Conservation (phyloP, 2,888 invertebrate species). For the Metacarcinus magister region DNA sequence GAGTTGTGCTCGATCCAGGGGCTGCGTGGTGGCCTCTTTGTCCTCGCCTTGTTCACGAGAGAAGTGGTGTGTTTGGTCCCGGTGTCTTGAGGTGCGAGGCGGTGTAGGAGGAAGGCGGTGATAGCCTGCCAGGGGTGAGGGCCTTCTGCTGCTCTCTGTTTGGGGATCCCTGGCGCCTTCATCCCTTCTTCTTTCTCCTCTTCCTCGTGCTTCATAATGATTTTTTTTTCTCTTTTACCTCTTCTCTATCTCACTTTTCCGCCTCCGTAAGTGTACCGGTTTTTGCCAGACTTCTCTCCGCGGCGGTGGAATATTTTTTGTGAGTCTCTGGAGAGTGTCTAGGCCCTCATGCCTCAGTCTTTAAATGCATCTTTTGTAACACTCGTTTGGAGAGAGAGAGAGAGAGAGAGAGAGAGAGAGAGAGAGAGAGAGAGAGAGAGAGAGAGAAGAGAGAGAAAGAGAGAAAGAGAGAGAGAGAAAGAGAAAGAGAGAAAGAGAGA, state of each 20-base stretch:
- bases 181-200: background rate
- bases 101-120: no score
- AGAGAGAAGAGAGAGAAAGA: conserved; percentile 1
- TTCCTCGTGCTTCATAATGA: background rate
- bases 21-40: background rate
- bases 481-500: background rate
- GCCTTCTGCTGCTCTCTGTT: conserved; percentile 1
- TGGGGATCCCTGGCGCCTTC: conserved; percentile 56
- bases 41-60: background rate
- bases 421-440: conserved; percentile 29
- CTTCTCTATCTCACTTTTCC: background rate
- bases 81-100: background rate
- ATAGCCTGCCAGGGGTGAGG: background rate
- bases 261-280: background rate
- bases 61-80: background rate
- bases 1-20: background rate
- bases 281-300: background rate
- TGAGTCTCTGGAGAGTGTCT: conserved; percentile 45
- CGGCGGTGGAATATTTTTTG: conserved; percentile 7
- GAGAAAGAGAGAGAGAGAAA: conserved; percentile 32
- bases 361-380: conserved; percentile 5
- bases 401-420: conserved; percentile 39
- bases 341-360: conserved; percentile 12
- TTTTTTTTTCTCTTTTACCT: background rate
- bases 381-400: background rate